A percentile compares a stretch with the other conserved stretches of the same genome.
Evolutionary conservation across 2,113 vertebrate species (phyloP).

Genomic region (Oxyura jamaicensis): DNA sequence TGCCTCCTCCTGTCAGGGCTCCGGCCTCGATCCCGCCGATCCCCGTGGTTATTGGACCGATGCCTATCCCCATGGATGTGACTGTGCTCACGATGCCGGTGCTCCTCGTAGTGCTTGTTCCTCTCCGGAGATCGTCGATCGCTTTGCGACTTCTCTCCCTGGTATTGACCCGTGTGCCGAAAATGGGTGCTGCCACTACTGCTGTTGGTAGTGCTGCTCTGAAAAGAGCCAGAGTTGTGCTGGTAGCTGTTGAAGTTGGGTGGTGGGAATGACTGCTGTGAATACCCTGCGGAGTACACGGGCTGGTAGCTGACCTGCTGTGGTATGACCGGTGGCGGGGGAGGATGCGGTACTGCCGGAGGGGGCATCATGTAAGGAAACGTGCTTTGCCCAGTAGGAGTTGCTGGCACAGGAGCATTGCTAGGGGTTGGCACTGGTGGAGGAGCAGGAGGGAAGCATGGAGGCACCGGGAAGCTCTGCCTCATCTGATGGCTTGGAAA

Average conservation of each 20-base stretch:
- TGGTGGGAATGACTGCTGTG: conserved; percentile 83
- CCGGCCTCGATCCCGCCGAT: conserved; percentile 87
- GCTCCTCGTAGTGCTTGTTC: conserved; percentile 85
- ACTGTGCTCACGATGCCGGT: conserved; percentile 84
- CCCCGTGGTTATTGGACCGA: conserved; percentile 76
- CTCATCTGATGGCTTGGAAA: conserved; percentile 84
- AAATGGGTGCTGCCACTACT: conserved; percentile 75
- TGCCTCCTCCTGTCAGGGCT: conserved; percentile 85
- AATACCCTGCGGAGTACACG: conserved; percentile 85
- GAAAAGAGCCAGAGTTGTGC: conserved; percentile 79
- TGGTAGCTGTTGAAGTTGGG: conserved; percentile 83
- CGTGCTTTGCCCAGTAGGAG: conserved; percentile 78
- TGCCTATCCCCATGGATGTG: conserved; percentile 83
- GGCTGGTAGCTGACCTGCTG: conserved; percentile 88
- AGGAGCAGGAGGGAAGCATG: conserved; percentile 87
- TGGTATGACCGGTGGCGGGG: conserved; percentile 82
- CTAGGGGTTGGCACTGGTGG: conserved; percentile 82
- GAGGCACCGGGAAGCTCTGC: conserved; percentile 88
- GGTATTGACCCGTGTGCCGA: conserved; percentile 83
- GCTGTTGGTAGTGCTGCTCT: conserved; percentile 25
- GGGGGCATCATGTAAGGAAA: conserved; percentile 92
- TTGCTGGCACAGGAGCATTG: conserved; percentile 70
- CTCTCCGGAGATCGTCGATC: conserved; percentile 86
- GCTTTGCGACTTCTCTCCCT: conserved; percentile 78
- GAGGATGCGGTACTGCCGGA: conserved; percentile 77